phyloP scores from a whole-genome alignment of 2,113 vertebrate genomes.

The Archocentrus centrarchus region DNA sequence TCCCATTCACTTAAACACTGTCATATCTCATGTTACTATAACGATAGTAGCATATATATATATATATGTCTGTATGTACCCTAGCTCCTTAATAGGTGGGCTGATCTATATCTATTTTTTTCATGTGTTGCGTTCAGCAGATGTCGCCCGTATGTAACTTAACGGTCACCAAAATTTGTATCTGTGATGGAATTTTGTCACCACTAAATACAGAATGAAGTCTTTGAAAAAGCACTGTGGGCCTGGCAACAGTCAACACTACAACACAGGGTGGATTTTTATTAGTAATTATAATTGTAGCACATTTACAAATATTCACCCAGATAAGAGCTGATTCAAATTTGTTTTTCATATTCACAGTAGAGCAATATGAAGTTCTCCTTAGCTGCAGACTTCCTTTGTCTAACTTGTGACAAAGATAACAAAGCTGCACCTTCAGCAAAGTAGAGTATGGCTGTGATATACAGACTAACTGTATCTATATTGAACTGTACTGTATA shows the following conservation, averaged over 20 bases:
- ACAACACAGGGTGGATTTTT: background rate
- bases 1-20: constrained; percentile 22
- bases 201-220: background rate
- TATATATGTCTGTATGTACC: background rate
- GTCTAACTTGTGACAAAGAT: constrained; percentile 28
- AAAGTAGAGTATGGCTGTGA: background rate
- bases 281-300: too few species aligned
- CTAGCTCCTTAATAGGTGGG: background rate
- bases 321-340: background rate
- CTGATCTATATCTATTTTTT: background rate
- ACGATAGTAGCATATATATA: background rate
- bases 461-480: background rate
- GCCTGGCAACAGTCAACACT: too few species aligned
- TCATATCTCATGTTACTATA: background rate
- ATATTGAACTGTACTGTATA: background rate
- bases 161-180: too few species aligned
- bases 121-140: too few species aligned
- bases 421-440: constrained; percentile 36
- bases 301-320: background rate
- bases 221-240: background rate
- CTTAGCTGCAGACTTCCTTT: constrained; percentile 28
- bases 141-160: too few species aligned
- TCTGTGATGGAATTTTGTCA: too few species aligned
- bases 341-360: background rate
- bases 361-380: background rate